A percentile compares a stretch with the other conserved stretches of the same genome.
Conservation (phyloP, 2,113 vertebrate genomes). For the Chaetops frenatus region DNA sequence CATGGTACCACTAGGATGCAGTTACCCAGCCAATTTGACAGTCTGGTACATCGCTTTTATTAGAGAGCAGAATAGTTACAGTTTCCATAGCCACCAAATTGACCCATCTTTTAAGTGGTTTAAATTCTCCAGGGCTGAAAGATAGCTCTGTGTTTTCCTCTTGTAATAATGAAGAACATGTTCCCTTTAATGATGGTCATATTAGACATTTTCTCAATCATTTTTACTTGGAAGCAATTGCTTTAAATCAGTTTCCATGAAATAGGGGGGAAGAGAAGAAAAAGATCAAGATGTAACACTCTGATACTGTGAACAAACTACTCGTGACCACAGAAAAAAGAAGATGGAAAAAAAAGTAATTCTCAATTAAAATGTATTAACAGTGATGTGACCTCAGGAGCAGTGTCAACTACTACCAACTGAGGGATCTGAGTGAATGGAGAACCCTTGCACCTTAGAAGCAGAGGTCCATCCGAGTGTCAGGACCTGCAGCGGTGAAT, state of each 20-base stretch:
- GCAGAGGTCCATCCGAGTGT: accelerated
- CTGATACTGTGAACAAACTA: neutral
- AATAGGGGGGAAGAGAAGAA: neutral
- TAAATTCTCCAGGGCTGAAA: neutral
- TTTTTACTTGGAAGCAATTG: neutral
- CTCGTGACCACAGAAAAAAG: neutral
- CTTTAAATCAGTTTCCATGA: neutral
- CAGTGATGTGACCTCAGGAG: neutral
- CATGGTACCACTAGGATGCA: neutral
- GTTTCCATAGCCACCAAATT: slow-evolving; percentile 34
- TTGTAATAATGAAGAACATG: neutral
- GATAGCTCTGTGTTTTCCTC: neutral
- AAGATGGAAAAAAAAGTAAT: neutral
- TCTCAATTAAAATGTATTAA: neutral
- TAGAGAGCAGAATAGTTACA: neutral
- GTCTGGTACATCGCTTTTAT: neutral
- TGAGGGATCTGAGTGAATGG: neutral
- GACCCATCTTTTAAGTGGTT: slow-evolving; percentile 11
- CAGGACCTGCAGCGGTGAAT: neutral
- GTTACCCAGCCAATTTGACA: neutral
- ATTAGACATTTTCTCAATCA: neutral
- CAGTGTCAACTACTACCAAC: neutral
- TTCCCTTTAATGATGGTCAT: neutral
- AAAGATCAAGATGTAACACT: neutral
- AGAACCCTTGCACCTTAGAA: neutral